Conservation (phyloP, 2,888 invertebrate genomes). For the Oscheius sp. region DNA sequence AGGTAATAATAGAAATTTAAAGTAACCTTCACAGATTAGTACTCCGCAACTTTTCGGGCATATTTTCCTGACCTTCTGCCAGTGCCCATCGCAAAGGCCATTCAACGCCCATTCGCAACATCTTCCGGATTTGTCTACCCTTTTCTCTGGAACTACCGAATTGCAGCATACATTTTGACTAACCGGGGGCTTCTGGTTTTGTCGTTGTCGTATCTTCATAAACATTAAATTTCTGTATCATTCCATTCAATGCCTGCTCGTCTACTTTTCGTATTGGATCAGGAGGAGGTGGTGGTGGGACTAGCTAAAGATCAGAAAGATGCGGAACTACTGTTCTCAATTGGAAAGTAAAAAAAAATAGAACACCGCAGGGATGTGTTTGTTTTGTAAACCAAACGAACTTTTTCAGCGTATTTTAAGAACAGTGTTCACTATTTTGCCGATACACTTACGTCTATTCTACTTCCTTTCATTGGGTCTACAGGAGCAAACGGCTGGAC, state of each 20-base stretch:
- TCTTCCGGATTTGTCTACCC: not conserved
- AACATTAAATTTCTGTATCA: constrained; percentile 10
- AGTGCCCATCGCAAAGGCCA: constrained; percentile 51
- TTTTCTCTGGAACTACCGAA: not conserved
- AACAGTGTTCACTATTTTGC: not conserved
- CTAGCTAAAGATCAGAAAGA: constrained; percentile 8
- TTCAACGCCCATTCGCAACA: constrained; percentile 57
- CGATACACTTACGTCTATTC: constrained; percentile 13
- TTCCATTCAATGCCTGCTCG: not conserved
- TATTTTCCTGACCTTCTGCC: constrained; percentile 46
- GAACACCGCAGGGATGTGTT: not conserved
- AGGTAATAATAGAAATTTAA: not conserved
- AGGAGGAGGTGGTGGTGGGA: constrained; percentile 34
- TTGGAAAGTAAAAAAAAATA: not conserved
- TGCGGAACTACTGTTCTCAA: not conserved
- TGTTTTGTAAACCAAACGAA: not conserved
- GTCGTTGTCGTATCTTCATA: not conserved
- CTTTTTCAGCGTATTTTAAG: too few species aligned
- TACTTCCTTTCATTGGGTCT: not conserved
- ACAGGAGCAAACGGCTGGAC: not conserved
- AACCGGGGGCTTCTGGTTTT: not conserved
- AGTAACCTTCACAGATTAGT: constrained; percentile 48
- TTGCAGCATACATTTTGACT: not conserved
- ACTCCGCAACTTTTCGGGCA: constrained; percentile 52
- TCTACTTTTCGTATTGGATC: constrained; percentile 26